These are phyloP conservation scores for Acanthochromis polyacanthus DNA, from an alignment of 2,113 vertebrate genomes.

Conservation along the genomic window DNA sequence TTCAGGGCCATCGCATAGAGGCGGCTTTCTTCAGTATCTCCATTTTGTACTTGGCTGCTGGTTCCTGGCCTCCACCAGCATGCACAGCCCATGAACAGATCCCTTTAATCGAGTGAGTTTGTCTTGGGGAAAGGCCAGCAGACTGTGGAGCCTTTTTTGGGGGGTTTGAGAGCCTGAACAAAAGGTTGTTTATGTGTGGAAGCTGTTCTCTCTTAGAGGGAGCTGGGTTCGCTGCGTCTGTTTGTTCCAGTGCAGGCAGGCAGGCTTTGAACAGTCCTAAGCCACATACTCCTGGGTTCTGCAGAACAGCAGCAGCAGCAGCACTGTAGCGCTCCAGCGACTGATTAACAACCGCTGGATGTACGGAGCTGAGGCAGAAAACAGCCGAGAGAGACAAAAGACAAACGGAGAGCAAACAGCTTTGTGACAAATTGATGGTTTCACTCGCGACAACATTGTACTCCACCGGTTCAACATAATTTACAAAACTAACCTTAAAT, in stretches of 20 bases:
- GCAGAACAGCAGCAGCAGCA: slow-evolving; percentile 26
- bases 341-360: slow-evolving; percentile 52
- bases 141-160: slow-evolving; percentile 79
- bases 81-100: slow-evolving; percentile 80
- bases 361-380: slow-evolving; percentile 17
- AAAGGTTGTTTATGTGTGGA: slow-evolving; percentile 84
- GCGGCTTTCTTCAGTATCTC: slow-evolving; percentile 46
- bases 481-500: slow-evolving; percentile 9
- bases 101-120: slow-evolving; percentile 89
- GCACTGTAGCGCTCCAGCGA: slow-evolving; percentile 27
- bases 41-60: slow-evolving; percentile 40
- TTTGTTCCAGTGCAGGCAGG: slow-evolving; percentile 79
- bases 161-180: slow-evolving; percentile 78
- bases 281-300: slow-evolving; percentile 51
- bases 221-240: slow-evolving; percentile 61
- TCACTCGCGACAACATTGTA: slow-evolving; percentile 6
- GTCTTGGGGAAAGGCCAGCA: slow-evolving; percentile 87
- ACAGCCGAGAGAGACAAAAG: slow-evolving; percentile 32
- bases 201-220: slow-evolving; percentile 73
- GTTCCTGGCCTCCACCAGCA: slow-evolving; percentile 38
- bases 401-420: slow-evolving; percentile 36
- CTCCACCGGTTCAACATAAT: slow-evolving; percentile 11
- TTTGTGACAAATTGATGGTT: slow-evolving; percentile 42
- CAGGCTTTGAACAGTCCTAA: slow-evolving; percentile 76
- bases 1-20: slow-evolving; percentile 27